A percentile compares a stretch with the other conserved stretches of the same genome.
Evolutionary conservation across 2,888 invertebrate genomes (phyloP).

Genomic region (Xestia xanthographa): DNA sequence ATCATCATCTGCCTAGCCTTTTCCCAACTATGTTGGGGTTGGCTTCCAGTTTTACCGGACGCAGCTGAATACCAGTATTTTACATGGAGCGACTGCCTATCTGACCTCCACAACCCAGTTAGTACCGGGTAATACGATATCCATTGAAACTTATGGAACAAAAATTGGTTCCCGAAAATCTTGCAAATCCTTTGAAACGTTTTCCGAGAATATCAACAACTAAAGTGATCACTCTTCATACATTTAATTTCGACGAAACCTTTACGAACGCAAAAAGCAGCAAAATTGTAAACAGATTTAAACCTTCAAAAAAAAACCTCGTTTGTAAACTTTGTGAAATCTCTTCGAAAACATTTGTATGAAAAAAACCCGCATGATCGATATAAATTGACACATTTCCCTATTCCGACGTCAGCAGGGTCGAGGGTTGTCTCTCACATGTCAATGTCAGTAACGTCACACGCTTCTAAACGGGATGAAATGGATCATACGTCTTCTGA

Average conservation of each 20-base stretch:
- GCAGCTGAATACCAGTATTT: too few relatives aligned
- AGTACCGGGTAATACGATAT: too few relatives aligned
- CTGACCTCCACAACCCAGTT: too few relatives aligned
- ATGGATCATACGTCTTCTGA: slow-evolving; percentile 52
- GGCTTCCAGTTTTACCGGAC: too few relatives aligned
- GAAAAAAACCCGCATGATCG: slow-evolving; percentile 56
- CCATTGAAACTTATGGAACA: neutral
- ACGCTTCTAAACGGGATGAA: slow-evolving; percentile 61
- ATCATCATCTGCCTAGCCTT: too few relatives aligned
- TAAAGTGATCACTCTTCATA: neutral
- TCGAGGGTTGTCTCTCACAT: slow-evolving; percentile 63
- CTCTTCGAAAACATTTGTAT: slow-evolving; percentile 31
- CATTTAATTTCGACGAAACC: slow-evolving; percentile 13
- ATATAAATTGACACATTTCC: slow-evolving; percentile 74
- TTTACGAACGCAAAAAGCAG: neutral
- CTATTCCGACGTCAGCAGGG: slow-evolving; percentile 67
- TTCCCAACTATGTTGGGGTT: too few relatives aligned
- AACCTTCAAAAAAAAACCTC: slow-evolving; percentile 23
- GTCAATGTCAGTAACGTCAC: slow-evolving; percentile 54
- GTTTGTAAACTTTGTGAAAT: slow-evolving; percentile 17
- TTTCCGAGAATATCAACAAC: neutral
- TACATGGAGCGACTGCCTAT: too few relatives aligned
- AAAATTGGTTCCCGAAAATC: neutral
- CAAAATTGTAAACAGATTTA: slow-evolving; percentile 22
- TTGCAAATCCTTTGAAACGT: neutral